Base-by-base conservation (phyloP, 2,113 vertebrate species). In the Lanius ludovicianus region DNA sequence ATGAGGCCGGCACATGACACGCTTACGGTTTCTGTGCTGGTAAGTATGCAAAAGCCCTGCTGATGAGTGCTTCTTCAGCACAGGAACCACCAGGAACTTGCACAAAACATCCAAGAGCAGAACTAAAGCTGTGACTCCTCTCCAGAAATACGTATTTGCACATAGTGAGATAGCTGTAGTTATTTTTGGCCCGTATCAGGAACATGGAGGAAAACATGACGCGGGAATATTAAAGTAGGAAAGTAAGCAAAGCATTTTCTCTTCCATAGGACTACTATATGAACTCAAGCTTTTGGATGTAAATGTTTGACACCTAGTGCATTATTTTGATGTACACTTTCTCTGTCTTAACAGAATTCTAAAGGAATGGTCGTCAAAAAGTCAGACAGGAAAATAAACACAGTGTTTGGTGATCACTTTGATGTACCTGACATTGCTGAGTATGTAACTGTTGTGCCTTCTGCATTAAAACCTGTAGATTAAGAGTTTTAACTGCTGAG, bases 361-460 rank as follows among this genome's bases (percentile, higher is more conserved):
- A 97, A 97, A 87, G 97, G 95, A 33, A 71, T 96, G 71, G 71
- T 96, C 10, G 81, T 98, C 67, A 96, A 96, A 91, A 97, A 83
- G 65, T 79, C 83, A 53, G 44, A 95, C 3, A 25, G 30, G 70
- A 91, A 53, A 81, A 96, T 97, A 56, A 92, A 91, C 6, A 1
- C 95, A 39, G 94, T 80, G 19, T 76, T 95, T 44, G 71, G 84
- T 49, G 92, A 84, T 52, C 81, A 28, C 44, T 84, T 98, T 33
- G 87, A 62, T 27, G 96, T 98, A 86, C 97, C 98, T 52, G 97
- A 98, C 2, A 10, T 98, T 73, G 97, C 96, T 2, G 84, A 95
- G 98, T 98, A 97, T 1, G 98, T 97, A 21, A 31, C 55, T 30
- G 18, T 10, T 59, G 5, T 67, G 21, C 39, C 39, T 69, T 55